These are phyloP conservation scores for Cepaea nemoralis DNA, from an alignment of 1,140 invertebrate species.

Conservation along the genomic window DNA sequence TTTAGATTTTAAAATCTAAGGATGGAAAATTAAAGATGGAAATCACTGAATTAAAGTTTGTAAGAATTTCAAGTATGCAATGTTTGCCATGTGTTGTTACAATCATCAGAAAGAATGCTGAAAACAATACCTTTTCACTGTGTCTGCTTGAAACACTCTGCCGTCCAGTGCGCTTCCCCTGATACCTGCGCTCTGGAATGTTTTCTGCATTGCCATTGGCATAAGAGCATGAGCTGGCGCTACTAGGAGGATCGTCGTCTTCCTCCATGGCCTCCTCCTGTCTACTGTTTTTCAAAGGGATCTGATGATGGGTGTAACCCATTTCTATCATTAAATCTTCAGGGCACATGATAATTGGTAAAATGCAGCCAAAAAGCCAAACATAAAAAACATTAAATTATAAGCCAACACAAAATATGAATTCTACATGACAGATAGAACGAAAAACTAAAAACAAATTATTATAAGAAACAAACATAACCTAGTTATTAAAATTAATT, in stretches of 20 bases:
- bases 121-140: slow-evolving; percentile 33
- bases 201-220: slow-evolving; percentile 39
- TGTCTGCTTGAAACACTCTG: slow-evolving; percentile 26
- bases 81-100: not conserved
- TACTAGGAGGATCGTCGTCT: slow-evolving; percentile 40
- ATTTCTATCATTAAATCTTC: slow-evolving; percentile 4
- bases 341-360: not conserved
- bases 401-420: too few relatives aligned
- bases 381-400: too few relatives aligned
- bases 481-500: too few relatives aligned
- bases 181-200: slow-evolving; percentile 30
- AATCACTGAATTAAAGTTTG: too few relatives aligned
- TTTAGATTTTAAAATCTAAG: too few relatives aligned
- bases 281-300: slow-evolving; percentile 32
- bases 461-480: too few relatives aligned
- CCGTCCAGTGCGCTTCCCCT: slow-evolving; percentile 7
- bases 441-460: too few relatives aligned
- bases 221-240: slow-evolving; percentile 32
- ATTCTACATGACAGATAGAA: too few relatives aligned
- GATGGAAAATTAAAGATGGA: too few relatives aligned
- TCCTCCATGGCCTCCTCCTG: slow-evolving; percentile 40
- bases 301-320: slow-evolving; percentile 31
- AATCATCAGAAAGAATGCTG: not conserved
- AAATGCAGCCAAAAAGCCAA: too few relatives aligned
- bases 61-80: not conserved